phyloP scores from a whole-genome alignment of 1,140 invertebrate species.

The Drosophila equinoxialis region DNA sequence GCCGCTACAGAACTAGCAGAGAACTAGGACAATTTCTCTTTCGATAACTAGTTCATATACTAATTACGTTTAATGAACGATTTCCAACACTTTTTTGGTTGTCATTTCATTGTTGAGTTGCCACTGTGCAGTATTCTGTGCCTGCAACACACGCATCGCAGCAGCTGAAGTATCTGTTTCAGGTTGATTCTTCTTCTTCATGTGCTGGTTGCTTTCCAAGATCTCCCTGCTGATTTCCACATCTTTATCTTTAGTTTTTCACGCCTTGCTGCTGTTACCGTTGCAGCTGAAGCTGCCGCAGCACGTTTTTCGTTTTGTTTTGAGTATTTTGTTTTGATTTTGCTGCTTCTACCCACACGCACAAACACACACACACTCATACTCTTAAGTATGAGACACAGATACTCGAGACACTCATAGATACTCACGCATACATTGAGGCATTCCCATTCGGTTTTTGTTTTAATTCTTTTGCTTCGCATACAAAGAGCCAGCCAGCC shows the following conservation, averaged over 20 bases:
- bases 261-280: conserved; percentile 55
- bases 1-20: too few relatives aligned
- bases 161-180: conserved; percentile 53
- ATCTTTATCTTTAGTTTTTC: conserved; percentile 47
- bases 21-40: too few relatives aligned
- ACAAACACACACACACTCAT: neutral
- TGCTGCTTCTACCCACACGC: conserved; percentile 56
- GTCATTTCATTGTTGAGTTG: neutral
- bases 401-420: conserved; percentile 37
- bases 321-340: conserved; percentile 72
- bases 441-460: conserved; percentile 53
- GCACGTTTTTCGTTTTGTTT: conserved; percentile 78
- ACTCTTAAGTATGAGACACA: conserved; percentile 30
- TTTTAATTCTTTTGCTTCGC: conserved; percentile 81
- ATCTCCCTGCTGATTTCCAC: conserved; percentile 21
- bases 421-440: conserved; percentile 13
- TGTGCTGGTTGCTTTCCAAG: neutral
- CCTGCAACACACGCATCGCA: conserved; percentile 44
- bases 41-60: neutral
- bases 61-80: neutral
- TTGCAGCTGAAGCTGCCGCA: conserved; percentile 43
- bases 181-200: neutral
- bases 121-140: conserved; percentile 42
- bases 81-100: neutral
- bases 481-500: conserved; percentile 20